Conservation (phyloP, 2,797 vertebrate genomes). For the Rhinella marina region DNA sequence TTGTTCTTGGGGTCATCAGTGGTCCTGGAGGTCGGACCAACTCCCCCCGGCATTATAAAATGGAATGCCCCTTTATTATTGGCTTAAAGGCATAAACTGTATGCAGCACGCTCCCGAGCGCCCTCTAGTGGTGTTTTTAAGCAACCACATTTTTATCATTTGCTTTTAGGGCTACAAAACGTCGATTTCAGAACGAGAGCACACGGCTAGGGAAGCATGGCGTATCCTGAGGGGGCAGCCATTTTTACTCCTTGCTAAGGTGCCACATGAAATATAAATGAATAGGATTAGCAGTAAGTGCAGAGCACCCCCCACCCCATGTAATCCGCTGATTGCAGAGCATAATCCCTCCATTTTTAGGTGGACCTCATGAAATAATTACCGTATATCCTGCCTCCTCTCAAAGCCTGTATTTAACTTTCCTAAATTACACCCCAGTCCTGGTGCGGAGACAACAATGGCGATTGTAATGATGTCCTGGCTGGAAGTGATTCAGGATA, state of each 20-base stretch:
- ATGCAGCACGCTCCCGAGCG: neutral
- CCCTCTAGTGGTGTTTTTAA: neutral
- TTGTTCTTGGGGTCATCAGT: no score
- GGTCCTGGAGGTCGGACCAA: no score
- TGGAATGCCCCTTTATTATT: no score
- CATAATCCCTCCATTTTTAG: neutral
- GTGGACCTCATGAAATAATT: neutral
- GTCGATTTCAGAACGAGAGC: neutral
- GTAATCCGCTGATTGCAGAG: slow-evolving; percentile 19
- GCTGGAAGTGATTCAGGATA: neutral
- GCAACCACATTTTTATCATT: neutral
- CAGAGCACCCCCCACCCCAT: neutral
- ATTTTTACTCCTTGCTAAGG: neutral
- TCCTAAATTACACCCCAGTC: neutral
- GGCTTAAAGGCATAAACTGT: no score
- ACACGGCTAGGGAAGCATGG: neutral
- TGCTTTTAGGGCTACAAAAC: neutral
- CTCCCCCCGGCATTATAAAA: no score
- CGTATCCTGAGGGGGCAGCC: no score
- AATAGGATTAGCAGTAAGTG: slow-evolving; percentile 19
- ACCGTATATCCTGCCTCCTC: neutral
- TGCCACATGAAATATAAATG: slow-evolving; percentile 25
- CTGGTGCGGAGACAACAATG: neutral
- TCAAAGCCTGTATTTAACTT: neutral
- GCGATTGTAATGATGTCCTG: neutral